Conservation (phyloP, 2,888 invertebrate species). For the Ypsolopha scabrella region DNA sequence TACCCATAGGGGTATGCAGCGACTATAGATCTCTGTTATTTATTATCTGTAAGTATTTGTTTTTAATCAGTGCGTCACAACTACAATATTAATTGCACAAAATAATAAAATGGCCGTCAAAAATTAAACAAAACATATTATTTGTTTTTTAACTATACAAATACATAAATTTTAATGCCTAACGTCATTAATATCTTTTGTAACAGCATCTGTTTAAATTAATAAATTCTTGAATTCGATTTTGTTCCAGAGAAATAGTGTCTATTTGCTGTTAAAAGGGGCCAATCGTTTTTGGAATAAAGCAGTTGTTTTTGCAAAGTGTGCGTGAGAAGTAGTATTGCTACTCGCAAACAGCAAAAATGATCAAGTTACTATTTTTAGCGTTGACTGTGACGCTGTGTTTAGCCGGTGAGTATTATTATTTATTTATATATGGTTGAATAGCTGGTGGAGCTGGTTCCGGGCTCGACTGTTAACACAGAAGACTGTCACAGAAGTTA, state of each 20-base stretch:
- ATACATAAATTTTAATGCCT: background rate
- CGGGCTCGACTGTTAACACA: no score
- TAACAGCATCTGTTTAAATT: background rate
- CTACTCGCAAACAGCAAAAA: background rate
- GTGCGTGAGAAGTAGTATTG: background rate
- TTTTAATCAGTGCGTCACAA: no score
- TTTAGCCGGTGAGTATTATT: background rate
- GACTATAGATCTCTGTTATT: no score
- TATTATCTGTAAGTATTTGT: no score
- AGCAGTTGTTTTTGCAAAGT: background rate
- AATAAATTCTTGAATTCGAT: background rate
- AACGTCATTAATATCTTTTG: background rate
- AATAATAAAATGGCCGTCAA: background rate
- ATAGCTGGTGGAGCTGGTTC: no score
- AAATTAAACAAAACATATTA: background rate
- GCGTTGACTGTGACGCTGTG: background rate
- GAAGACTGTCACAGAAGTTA: no score
- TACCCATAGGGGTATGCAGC: no score
- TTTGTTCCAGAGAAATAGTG: background rate
- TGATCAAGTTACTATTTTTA: background rate
- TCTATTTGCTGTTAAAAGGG: background rate
- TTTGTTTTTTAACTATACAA: no score
- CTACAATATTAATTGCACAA: no score
- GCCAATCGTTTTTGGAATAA: background rate
- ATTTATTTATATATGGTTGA: no score